Base-by-base conservation (phyloP, 2,113 vertebrate species). In the Heterocephalus glaber region DNA sequence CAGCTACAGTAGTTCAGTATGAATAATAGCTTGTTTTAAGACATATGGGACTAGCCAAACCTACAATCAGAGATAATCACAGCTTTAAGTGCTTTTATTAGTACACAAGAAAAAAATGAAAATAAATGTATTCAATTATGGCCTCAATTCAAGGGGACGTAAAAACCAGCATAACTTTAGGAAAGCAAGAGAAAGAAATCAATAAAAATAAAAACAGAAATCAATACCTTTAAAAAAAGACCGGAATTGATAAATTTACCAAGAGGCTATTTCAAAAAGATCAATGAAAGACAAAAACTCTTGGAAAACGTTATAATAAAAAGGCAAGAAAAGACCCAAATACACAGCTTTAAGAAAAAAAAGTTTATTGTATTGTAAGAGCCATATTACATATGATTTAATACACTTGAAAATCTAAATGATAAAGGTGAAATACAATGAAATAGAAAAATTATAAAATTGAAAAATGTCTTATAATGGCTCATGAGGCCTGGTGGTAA, bases 151-250 rank as follows among this genome's bases (percentile, higher is more conserved):
- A 93, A 95, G 86, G 90, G 5, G 14, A 83, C 92, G 95, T 94
- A 86, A 86, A 97, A 92, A 14, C 33, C 89, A 92, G 93, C 76
- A 88, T 61, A 96, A 96, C 56, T 92, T 96, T 93, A 94, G 87
- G 81, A 95, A 95, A 89, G 56, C 22, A 79, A 61, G 79, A 74
- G 76, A 89, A 95, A 94, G 30, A 26, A 96, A 95, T 96, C 89
- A 90, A 97, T 97, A 93, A 96, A 96, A 95, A 93, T 93, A 95
- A 85, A 96, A 96, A 63, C 68, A 96, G 83, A 96, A 94, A 97
- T 95, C 80, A 95, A 96, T 97, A 74, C 83, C 86, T 86, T 90
- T 94, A 89, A 96, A 96, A 93, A 82, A 96, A 96, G 68, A 84
- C 86, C 94, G 41, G 66, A 90, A 88, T 95, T 90, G 84, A 96